Evolutionary conservation across 2,113 vertebrate genomes (phyloP).

Genomic region (Collichthys lucidus): DNA sequence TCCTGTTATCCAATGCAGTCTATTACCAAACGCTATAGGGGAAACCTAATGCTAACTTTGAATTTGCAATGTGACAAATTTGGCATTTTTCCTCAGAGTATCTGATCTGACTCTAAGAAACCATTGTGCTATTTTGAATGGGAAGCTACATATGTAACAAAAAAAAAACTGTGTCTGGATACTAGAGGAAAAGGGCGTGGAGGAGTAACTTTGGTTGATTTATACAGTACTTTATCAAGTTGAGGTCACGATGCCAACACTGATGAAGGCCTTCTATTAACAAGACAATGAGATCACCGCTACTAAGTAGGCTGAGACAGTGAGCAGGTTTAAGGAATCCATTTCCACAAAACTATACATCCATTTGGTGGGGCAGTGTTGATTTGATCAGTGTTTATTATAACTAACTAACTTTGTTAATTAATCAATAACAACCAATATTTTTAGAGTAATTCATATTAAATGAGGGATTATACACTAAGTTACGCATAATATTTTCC

Average conservation of each 20-base stretch:
- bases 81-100: not conserved
- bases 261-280: not conserved
- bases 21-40: conserved; percentile 43
- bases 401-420: not conserved
- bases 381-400: not conserved
- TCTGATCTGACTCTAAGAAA: not conserved
- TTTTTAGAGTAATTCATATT: not conserved
- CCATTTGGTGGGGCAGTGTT: not conserved
- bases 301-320: not conserved
- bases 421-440: not conserved
- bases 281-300: not conserved
- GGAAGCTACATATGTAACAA: not conserved
- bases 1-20: conserved; percentile 59
- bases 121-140: not conserved
- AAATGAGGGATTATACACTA: too few species aligned
- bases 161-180: not conserved
- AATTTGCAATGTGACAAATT: not conserved
- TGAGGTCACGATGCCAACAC: not conserved
- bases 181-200: not conserved
- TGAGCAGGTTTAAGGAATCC: not conserved
- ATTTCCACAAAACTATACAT: not conserved
- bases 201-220: not conserved
- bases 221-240: not conserved
- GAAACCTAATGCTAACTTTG: conserved; percentile 26
- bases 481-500: too few species aligned